Base-by-base conservation (phyloP, 1,140 invertebrate species). In the Octopus sinensis region DNA sequence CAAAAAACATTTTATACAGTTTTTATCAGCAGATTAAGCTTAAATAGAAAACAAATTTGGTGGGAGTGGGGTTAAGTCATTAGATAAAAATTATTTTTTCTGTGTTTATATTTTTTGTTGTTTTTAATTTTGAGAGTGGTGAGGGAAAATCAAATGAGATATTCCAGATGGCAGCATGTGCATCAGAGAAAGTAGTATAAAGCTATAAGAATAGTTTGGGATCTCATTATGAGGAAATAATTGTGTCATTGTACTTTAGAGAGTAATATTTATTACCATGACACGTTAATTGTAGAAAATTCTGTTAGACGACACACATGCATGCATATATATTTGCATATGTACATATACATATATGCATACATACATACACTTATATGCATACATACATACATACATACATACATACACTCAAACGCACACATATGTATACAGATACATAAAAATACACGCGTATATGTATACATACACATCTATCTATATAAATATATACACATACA, bases 301-400 rank as follows among this genome's bases (percentile, higher is more conserved):
- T 43, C 30, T 43, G 30, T 43, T 43, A 43, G 30, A 43, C 30
- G 30, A 43, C 30, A 43, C 30, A 43, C 30, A 43, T 43, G 30
- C 30, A 43, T 43, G 30, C 51, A 51, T 68, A 43, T 51, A 51
- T 23, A 51, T 78, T 53, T n/a, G 53, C n/a, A 77, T 79, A 9
- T 76, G 52, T 54, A 9, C 10, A 4, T 9, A 82, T 82, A 52
- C 12, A 84, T 54, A 75, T 82, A 30, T 53, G 78, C 77, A 51
- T 85, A 81, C 76, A 79, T 53, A 13, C 83, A 80, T 9, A 83
- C 78, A n/a, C 76, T 30, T 0, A 83, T 77, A 78, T 80, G 78
- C 68, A 82, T 81, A 82, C 84, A 82, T 73, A 23, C 30, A 73
- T 73, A 73, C 6, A 17, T 73, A 6, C 4, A 73, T 73, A 73